Evolutionary conservation across 2,888 invertebrate genomes (phyloP), one percentile per base, ranked within the genome.

Genomic region (Diploptera punctata): DNA sequence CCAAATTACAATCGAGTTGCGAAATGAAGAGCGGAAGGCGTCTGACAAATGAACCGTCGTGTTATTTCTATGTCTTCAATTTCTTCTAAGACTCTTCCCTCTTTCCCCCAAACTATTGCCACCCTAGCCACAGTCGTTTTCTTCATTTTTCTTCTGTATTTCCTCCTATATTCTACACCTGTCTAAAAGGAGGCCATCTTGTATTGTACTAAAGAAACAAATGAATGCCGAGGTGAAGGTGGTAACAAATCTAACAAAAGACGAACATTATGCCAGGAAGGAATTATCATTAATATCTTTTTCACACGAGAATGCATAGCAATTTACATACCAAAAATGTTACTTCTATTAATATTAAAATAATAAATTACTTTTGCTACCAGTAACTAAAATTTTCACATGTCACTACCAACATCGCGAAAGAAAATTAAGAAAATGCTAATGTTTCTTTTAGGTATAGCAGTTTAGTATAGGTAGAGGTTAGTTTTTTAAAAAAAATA

Each of bases 1-100:
- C 65, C 65, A 65, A 65, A 65, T 65, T 65, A 65, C 65, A 65
- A 47, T 47, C 65, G 65, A 65, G 65, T 65, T 65, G 65, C 65
- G 65, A 65, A 65, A 65, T 65, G 65, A 65, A 65, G 65, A 65
- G 44, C 65, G 65, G 65, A 65, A 65, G 65, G 65, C 65, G 65
- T 43, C 65, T 65, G 65, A 65, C 65, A 65, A 65, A 65, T 65
- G 65, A 65, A 65, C 65, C 65, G 44, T 65, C 65, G 26, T 65
- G 44, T 65, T 65, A 65, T 65, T 65, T 65, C 65, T 65, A 65
- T 65, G 65, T 65, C 65, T 65, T 65, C 65, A 65, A 65, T 65
- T 65, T 65, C 65, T 65, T 29, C 24, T 47, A n/a, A n/a, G 26
- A 26, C 47, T n/a, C 18, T n/a, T 29, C n/a, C 26, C 18, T 24